Conservation (phyloP, 2,888 invertebrate genomes). For the Spodoptera exigua region DNA sequence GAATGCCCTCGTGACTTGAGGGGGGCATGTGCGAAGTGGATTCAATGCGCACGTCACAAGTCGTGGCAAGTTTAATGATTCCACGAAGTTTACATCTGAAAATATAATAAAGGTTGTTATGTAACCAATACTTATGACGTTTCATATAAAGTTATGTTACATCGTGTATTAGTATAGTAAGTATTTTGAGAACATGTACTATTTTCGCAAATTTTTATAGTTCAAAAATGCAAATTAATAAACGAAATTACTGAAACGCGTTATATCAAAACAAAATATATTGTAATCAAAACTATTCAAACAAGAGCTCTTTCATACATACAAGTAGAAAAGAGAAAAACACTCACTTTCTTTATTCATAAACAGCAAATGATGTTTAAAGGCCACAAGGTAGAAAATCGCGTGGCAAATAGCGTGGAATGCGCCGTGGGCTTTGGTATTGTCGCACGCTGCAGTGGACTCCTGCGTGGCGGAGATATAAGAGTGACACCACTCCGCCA, state of each 20-base stretch:
- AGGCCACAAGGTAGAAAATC: constrained; percentile 97
- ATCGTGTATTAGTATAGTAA: no score
- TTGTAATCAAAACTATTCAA: no score
- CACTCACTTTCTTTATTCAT: constrained; percentile 93
- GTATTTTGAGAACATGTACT: no score
- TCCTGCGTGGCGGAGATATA: constrained; percentile 93
- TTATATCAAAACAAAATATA: no score
- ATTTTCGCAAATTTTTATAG: no score
- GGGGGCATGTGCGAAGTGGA: constrained; percentile 95
- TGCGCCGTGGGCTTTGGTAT: constrained; percentile 92
- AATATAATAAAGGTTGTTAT: constrained; percentile 47
- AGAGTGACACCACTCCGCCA: constrained; percentile 95
- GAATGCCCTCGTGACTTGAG: constrained; percentile 94
- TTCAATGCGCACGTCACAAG: constrained; percentile 96
- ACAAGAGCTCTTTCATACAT: no score
- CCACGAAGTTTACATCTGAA: constrained; percentile 94
- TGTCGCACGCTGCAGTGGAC: constrained; percentile 73
- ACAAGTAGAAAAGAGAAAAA: constrained; percentile 5
- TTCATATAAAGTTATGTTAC: no score
- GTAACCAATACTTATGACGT: no score
- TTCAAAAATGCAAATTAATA: no score
- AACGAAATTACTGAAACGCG: no score
- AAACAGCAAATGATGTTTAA: constrained; percentile 95
- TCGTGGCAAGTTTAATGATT: constrained; percentile 94
- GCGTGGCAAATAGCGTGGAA: constrained; percentile 98